Base-by-base conservation (phyloP, 2,113 vertebrate genomes). In the Ploceus nigricollis region DNA sequence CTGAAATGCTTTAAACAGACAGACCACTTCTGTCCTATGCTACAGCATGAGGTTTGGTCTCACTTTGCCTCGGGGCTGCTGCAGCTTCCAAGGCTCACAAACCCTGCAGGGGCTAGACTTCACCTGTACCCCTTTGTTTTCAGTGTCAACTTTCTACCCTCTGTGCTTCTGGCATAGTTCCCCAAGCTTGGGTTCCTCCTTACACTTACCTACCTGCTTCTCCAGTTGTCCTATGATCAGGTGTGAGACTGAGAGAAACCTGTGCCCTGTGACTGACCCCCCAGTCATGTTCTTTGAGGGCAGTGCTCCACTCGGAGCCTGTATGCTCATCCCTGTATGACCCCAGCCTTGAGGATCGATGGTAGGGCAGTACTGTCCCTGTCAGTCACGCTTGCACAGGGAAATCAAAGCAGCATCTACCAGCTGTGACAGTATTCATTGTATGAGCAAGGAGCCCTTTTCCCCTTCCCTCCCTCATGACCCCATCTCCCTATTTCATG, bases 271-370 rank as follows among this genome's bases (percentile, higher is more conserved):
- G 45, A 7, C 64, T 48, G 72, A 12, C 12, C 20, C 53, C 47
- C n/a, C 3, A 1, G 33, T 57, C 7, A 0, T 15, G 47, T 30
- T 91, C 22, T 65, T n/a, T 5, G 14, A 33, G 65, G 25, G 27
- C 73, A 51, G 35, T 27, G 57, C 78, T 75, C 14, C 13, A 1
- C 57, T 64, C 44, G 0, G 10, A 28, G 56, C 42, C 47, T 25
- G 8, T 20, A 0, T 1, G 6, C n/a, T 53, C 40, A 9, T 57
- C 51, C n/a, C n/a, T 10, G 0, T 25, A 0, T 23, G 54, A n/a
- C 8, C 25, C 50, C 65, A 51, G 60, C 60, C 60, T 10, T 31
- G 69, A 27, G 4, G 8, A 42, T 3, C 1, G 11, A 28, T 40
- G 79, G 18, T 11, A 21, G 48, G 82, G 54, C 79, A 51, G 53